Evolutionary conservation across 1,140 invertebrate genomes (phyloP).

Genomic region (Habropoda laboriosa): DNA sequence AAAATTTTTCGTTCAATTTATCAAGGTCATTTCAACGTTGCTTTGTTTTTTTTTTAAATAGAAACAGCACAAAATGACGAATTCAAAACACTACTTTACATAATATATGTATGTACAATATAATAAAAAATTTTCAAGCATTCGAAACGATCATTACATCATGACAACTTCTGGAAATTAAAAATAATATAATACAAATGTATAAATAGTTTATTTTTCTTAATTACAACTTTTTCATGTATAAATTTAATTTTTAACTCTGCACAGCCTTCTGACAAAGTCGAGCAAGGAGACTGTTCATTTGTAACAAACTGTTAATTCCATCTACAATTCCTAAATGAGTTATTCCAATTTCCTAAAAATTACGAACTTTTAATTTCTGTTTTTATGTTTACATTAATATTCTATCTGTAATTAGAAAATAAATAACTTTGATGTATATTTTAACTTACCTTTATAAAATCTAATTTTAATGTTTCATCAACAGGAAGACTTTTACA

Average conservation of each 20-base stretch:
- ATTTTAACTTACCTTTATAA: conserved; percentile 88
- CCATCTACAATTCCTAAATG: conserved; percentile 96
- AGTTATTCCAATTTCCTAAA: conserved; percentile 94
- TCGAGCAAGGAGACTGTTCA: conserved; percentile 93
- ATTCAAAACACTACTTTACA: no score
- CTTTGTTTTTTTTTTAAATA: no score
- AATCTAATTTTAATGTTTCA: conserved; percentile 92
- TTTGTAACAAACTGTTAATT: conserved; percentile 92
- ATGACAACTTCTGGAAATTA: conserved; percentile 31
- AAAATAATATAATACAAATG: conserved; percentile 43
- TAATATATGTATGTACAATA: no score
- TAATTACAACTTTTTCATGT: not conserved
- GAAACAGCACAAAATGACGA: no score
- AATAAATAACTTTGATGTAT: not conserved
- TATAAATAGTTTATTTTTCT: conserved; percentile 45
- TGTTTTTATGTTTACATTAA: not conserved
- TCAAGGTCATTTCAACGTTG: no score
- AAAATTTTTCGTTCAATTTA: no score
- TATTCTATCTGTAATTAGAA: no score
- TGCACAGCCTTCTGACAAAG: conserved; percentile 84
- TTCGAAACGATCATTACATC: not conserved
- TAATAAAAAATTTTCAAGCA: no score
- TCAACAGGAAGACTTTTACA: conserved; percentile 92
- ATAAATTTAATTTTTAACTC: conserved; percentile 27
- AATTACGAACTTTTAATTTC: conserved; percentile 50